Base-by-base conservation (phyloP, 2,113 vertebrate genomes). In the Astatoreochromis straeleni region DNA sequence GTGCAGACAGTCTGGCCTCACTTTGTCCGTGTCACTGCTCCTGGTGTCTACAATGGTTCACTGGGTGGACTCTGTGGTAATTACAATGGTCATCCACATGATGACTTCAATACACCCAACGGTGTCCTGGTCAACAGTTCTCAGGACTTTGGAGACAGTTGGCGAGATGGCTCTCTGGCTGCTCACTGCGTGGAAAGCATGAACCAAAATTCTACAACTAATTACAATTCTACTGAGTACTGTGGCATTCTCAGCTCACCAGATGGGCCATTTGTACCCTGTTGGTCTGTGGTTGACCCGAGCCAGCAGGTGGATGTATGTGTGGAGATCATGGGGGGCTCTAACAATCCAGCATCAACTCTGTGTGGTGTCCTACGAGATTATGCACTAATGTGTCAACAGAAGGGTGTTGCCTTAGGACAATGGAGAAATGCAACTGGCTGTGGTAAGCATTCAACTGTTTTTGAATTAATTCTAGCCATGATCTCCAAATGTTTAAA, bases 51-150 rank as follows among this genome's bases (percentile, higher is more conserved):
- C 85, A 89, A 6, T 1, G 78, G 92, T 1, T 81, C 91, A 51
- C 85, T 96, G 7, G 93, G 90, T 19, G 94, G 95, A 63, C 94
- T 96, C 9, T 95, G 95, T 83, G 95, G 95, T 12, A 81, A 96
- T 16, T 91, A 94, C 78, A 96, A 93, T 63, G 87, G 89, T 31
- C 16, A 73, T 2, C 82, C 2, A 0, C 5, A 38, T 1, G 95
- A 96, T 7, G 96, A 96, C 19, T 95, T 95, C 60, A 45, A 11
- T 8, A 94, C 89, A 14, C 94, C 94, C 8, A 90, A 6, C 2
- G 94, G 94, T 7, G 13, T 79, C 13, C 54, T 93, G 26, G 57
- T 93, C 2, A 53, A 85, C n/a, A 90, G 55, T 47, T 81, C 94
- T 16, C 90, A 92, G 19, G 58, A 3, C 0, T 96, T 96, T 91